A percentile compares a stretch with the other conserved stretches of the same genome.
Conservation (phyloP, 2,797 vertebrate species). For the Manis crassicaudata region DNA sequence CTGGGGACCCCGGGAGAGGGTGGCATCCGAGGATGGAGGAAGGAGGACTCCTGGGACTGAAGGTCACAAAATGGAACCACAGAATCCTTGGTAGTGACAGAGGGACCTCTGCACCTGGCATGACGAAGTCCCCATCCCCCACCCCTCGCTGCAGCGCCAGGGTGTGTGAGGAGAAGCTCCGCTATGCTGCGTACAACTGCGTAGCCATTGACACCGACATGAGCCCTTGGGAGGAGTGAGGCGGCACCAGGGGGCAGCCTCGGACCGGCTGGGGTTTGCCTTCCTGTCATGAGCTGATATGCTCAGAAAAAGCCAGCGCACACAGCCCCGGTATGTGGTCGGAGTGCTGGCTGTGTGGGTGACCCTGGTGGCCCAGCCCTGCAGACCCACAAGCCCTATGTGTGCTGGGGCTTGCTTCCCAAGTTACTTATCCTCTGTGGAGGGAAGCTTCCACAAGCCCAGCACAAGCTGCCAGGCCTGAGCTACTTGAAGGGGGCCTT, state of each 20-base stretch:
- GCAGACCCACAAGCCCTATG: background rate
- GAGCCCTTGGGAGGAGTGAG: conserved; percentile 98
- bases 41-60: background rate
- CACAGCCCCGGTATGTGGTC: background rate
- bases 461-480: conserved; percentile 72
- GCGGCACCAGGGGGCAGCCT: background rate
- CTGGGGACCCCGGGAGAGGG: background rate
- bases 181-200: conserved; percentile 98
- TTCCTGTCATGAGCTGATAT: background rate
- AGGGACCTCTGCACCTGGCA: background rate
- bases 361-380: background rate
- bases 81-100: background rate
- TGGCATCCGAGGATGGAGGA: background rate
- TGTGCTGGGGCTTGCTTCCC: background rate
- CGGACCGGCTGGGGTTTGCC: background rate
- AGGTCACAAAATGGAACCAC: background rate
- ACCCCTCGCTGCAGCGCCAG: conserved; percentile 89
- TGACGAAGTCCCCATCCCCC: background rate
- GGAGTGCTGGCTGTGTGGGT: background rate
- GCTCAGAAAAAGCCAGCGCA: background rate
- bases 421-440: background rate
- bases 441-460: conserved; percentile 54
- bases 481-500: conserved; percentile 75
- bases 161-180: conserved; percentile 97
- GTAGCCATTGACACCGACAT: conserved; percentile 99